Evolutionary conservation across 2,113 vertebrate genomes (phyloP).

Genomic region (Parotia lawesii): DNA sequence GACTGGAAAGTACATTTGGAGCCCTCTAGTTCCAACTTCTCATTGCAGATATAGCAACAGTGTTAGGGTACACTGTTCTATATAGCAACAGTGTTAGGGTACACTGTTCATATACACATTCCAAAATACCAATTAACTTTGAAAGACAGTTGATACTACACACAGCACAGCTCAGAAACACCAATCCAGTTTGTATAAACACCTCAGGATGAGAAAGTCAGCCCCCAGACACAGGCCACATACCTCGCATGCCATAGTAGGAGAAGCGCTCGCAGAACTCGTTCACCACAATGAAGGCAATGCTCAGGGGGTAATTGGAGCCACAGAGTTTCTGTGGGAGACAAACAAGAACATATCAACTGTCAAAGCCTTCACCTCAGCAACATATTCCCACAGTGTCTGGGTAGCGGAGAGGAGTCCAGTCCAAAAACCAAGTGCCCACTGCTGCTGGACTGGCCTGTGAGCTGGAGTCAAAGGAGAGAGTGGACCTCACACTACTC

Average conservation of each 20-base stretch:
- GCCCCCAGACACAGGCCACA: not conserved
- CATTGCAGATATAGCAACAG: not conserved
- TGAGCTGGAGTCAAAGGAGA: not conserved
- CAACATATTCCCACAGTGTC: not conserved
- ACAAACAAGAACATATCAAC: not conserved
- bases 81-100: not conserved
- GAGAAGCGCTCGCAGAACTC: constrained; percentile 98
- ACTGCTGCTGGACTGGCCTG: not conserved
- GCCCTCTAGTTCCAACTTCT: not conserved
- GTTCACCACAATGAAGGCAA: constrained; percentile 93
- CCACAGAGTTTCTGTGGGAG: constrained; percentile 85
- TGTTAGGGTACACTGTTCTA: not conserved
- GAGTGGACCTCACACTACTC: not conserved
- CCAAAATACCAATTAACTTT: not conserved
- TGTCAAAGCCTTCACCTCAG: not conserved
- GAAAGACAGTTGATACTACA: not conserved
- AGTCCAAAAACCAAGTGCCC: not conserved
- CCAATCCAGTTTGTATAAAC: not conserved
- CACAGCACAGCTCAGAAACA: not conserved
- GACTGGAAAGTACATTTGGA: not conserved
- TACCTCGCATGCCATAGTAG: constrained; percentile 99
- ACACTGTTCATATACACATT: not conserved
- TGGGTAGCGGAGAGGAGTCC: not conserved
- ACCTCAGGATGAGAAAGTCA: not conserved
- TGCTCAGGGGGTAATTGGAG: constrained; percentile 91